phyloP scores from a whole-genome alignment of 2,888 invertebrate genomes.

The Heliconius charithonia region DNA sequence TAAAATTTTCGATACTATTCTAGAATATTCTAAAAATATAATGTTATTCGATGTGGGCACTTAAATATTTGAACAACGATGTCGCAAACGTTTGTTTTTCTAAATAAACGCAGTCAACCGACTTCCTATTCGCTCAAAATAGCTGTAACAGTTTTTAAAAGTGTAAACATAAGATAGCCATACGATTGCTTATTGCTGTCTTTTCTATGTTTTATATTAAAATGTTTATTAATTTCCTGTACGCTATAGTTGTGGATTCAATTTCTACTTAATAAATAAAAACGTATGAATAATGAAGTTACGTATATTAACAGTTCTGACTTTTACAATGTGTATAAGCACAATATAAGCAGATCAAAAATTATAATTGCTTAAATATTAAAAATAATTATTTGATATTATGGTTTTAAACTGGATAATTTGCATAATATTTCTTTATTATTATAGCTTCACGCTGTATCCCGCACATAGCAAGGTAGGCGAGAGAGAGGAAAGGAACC shows the following conservation, averaged over 20 bases:
- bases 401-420: too few relatives aligned
- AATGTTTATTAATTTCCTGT: not conserved
- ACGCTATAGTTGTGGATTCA: not conserved
- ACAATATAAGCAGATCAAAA: not conserved
- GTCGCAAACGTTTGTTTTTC: constrained; percentile 23
- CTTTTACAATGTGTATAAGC: not conserved
- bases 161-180: constrained; percentile 9
- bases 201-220: not conserved
- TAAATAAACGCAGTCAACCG: constrained; percentile 4
- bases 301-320: not conserved
- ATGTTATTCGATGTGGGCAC: not conserved
- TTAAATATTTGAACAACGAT: not conserved
- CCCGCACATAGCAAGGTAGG: not conserved
- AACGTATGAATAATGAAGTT: not conserved
- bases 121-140: constrained; percentile 30
- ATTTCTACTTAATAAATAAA: not conserved
- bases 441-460: not conserved
- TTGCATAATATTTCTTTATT: not conserved
- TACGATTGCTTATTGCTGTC: not conserved
- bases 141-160: constrained; percentile 24
- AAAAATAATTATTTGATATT: too few relatives aligned
- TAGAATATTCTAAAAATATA: not conserved
- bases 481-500: not conserved
- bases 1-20: not conserved
- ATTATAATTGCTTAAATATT: not conserved